Conservation (phyloP, 2,797 vertebrate genomes). For the Acrossocheilus fasciatus region DNA sequence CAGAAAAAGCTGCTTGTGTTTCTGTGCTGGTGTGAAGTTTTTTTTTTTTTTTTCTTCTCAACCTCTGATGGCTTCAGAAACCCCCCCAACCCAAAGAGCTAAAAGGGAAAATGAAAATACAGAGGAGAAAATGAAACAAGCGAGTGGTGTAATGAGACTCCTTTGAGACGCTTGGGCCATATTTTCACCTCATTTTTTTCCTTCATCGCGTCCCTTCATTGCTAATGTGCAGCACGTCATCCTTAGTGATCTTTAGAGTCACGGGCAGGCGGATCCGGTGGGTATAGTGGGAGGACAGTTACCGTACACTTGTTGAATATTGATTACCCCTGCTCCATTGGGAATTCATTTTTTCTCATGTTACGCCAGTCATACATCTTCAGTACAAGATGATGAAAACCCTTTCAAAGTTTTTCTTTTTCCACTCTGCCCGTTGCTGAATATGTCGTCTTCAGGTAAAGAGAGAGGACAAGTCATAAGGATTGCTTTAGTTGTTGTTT, state of each 20-base stretch:
- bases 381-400: slow-evolving; percentile 67
- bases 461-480: slow-evolving; percentile 39
- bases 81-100: background rate
- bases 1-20: slow-evolving; percentile 43
- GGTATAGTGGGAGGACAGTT: slow-evolving; percentile 70
- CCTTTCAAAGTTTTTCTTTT: slow-evolving; percentile 69
- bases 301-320: slow-evolving; percentile 81
- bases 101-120: slow-evolving; percentile 16
- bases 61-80: background rate
- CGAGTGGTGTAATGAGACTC: slow-evolving; percentile 17
- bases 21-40: slow-evolving; percentile 3
- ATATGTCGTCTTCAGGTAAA: slow-evolving; percentile 31
- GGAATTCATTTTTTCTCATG: slow-evolving; percentile 77
- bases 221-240: slow-evolving; percentile 62
- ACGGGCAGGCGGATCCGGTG: slow-evolving; percentile 55
- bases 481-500: slow-evolving; percentile 27
- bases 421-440: slow-evolving; percentile 25
- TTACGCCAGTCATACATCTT: slow-evolving; percentile 72
- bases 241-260: slow-evolving; percentile 61
- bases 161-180: background rate
- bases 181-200: slow-evolving; percentile 23
- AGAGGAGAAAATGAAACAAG: background rate
- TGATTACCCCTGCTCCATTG: slow-evolving; percentile 77
- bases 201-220: slow-evolving; percentile 53
- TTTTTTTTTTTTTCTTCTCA: background rate